Evolutionary conservation across 1,140 invertebrate species (phyloP).

Genomic region (Aphis gossypii): DNA sequence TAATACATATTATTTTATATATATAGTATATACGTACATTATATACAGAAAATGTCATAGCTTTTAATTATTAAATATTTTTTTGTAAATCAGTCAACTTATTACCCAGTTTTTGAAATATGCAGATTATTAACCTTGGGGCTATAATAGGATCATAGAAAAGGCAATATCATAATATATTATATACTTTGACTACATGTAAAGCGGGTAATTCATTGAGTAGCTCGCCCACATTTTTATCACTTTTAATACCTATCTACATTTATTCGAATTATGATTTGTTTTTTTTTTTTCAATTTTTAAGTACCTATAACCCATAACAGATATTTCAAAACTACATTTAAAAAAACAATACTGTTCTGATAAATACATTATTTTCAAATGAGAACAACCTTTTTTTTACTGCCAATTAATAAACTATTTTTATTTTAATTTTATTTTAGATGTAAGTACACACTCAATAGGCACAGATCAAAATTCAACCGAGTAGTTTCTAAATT

Average conservation of each 20-base stretch:
- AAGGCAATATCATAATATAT: background rate
- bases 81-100: background rate
- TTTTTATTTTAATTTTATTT: too few species aligned
- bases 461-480: too few species aligned
- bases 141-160: background rate
- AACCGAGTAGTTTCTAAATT: too few species aligned
- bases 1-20: too few species aligned
- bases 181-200: too few species aligned
- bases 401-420: background rate
- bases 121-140: background rate
- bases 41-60: background rate
- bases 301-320: background rate
- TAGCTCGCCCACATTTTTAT: background rate
- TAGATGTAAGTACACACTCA: too few species aligned
- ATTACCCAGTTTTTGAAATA: background rate
- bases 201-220: background rate
- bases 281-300: background rate
- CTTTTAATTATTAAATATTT: background rate
- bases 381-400: background rate
- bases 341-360: background rate
- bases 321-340: background rate
- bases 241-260: background rate
- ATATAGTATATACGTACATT: background rate
- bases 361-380: background rate
- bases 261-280: background rate